Evolutionary conservation across 2,888 invertebrate species (phyloP).

Genomic region (Malthinus flaveolus): DNA sequence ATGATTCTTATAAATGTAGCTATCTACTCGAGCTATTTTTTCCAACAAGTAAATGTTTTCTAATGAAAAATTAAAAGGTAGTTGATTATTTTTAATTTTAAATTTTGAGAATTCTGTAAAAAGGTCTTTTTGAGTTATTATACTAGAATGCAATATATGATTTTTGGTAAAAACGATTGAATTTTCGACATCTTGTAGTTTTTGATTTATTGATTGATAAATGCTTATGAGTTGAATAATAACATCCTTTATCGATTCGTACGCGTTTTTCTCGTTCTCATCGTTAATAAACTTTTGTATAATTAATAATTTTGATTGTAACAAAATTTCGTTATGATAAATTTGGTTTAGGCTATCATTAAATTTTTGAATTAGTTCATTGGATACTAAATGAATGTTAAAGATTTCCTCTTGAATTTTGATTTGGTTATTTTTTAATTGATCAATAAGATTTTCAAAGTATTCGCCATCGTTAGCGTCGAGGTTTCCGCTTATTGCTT

Average conservation of each 20-base stretch:
- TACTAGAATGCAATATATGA: constrained; percentile 14
- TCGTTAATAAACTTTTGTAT: background rate
- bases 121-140: constrained; percentile 14
- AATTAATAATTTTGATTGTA: constrained; percentile 5
- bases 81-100: too few relatives aligned
- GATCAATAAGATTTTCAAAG: constrained; percentile 16
- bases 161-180: constrained; percentile 10
- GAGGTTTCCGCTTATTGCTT: constrained; percentile 24
- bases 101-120: constrained; percentile 1
- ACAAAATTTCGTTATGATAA: constrained; percentile 18
- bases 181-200: constrained; percentile 23
- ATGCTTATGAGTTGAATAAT: constrained; percentile 12
- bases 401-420: too few relatives aligned
- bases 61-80: too few relatives aligned
- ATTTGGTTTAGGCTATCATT: constrained; percentile 20
- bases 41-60: too few relatives aligned
- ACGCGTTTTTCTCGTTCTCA: background rate
- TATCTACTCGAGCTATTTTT: too few relatives aligned
- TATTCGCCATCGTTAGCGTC: constrained; percentile 25
- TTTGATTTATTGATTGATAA: constrained; percentile 12
- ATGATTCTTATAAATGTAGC: too few relatives aligned
- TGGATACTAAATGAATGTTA: too few relatives aligned
- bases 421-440: constrained; percentile 22
- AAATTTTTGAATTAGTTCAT: constrained; percentile 18
- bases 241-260: constrained; percentile 4